phyloP scores from a whole-genome alignment of 2,888 invertebrate genomes.

The Odontomyia ornata region DNA sequence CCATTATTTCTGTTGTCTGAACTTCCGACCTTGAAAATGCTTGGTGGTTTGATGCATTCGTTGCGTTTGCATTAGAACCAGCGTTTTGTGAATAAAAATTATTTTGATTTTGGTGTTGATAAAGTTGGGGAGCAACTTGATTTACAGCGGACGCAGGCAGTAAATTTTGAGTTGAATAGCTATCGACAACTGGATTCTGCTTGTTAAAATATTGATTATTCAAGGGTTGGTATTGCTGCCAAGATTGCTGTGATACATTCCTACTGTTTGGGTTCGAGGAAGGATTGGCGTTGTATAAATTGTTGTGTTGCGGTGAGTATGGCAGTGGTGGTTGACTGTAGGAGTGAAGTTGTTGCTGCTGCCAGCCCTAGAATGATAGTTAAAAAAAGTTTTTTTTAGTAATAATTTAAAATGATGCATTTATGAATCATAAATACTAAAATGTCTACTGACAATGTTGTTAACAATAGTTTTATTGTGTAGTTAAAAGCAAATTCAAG shows the following conservation, averaged over 20 bases:
- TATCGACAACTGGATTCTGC: conserved; percentile 25
- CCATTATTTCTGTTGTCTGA: neutral
- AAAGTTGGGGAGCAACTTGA: conserved; percentile 13
- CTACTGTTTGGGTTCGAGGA: neutral
- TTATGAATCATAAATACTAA: too few relatives aligned
- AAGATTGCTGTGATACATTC: conserved; percentile 27
- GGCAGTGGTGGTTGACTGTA: conserved; percentile 36
- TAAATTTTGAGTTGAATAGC: conserved; percentile 19
- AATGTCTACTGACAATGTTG: too few relatives aligned
- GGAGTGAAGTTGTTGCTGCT: conserved; percentile 45
- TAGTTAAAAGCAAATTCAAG: too few relatives aligned
- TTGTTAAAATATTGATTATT: conserved; percentile 41
- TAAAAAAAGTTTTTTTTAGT: neutral
- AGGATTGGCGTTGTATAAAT: neutral
- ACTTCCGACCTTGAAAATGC: conserved; percentile 23
- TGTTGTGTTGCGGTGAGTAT: conserved; percentile 25
- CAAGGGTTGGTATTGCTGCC: conserved; percentile 12
- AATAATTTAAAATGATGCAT: neutral
- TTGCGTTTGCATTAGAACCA: conserved; percentile 16
- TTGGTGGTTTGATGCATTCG: conserved; percentile 11
- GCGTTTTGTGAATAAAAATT: neutral
- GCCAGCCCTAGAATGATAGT: conserved; percentile 15
- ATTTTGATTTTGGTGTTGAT: conserved; percentile 35
- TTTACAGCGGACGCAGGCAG: neutral
- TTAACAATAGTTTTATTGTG: too few relatives aligned